Evolutionary conservation across 2,797 vertebrate species (phyloP), one percentile per base, ranked within the genome.

Genomic region (Podarcis siculus): DNA sequence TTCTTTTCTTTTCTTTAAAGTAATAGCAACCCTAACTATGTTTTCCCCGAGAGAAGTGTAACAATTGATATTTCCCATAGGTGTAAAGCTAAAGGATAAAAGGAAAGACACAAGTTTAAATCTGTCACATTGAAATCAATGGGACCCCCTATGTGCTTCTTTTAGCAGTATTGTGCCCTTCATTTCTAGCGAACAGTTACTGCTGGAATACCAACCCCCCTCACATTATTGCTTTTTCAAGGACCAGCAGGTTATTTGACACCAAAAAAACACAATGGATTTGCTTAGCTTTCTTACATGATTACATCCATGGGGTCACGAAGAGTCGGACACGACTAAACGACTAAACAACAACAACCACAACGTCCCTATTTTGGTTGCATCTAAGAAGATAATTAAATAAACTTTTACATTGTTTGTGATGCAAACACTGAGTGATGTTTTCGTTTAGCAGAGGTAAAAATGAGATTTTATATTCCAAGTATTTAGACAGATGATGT

Each of bases 401-500:
- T 10, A 35, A 15, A 61, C 25, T 17, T 69, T 86, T 90, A 79
- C 66, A 89, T 82, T 73, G 85, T 13, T 78, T 69, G 4, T 12
- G 1, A 35, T 78, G 2, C 17, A 82, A 89, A 83, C 39, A 5
- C 73, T 81, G 61, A 91, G 5, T 1, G 61, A 8, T 86, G 1
- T 0, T 85, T 86, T 1, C 4, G 17, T 90, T 66, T 89, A 30
- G 25, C 87, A 87, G 90, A 61, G 55, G 4, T 55, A 49, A 37
- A 91, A 83, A 88, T 25, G 76, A 92, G 32, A 83, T 94, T 93
- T 91, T 89, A 88, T 90, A 94, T 94, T 91, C 27, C 55, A 91
- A 55, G 77, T 32, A 35, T 80, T 90, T 75, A 93, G 58, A 72
- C 4, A 93, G 83, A 89, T 85, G 79, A 80, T 88, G 27, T 86